Evolutionary conservation across 2,113 vertebrate genomes (phyloP), one percentile per base, ranked within the genome.

Genomic region (Gobio gobio): DNA sequence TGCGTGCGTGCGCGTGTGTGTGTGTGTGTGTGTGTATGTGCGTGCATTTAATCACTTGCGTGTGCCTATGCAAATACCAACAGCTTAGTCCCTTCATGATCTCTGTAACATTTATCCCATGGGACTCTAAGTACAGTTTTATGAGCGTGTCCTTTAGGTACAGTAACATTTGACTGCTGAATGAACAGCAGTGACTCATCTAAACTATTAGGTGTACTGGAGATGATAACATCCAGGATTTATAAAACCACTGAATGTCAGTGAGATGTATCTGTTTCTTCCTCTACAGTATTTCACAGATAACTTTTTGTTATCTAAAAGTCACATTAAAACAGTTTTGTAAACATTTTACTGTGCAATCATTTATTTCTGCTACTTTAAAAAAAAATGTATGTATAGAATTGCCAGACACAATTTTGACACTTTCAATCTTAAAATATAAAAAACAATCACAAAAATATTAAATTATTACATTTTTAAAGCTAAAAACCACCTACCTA

Each of bases 231-330:
- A 29, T 33, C 72, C 10, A 43, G 22, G 10, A 16, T 75, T 59
- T 76, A 61, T 74, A 73, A 83, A 75, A 24, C 49, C 24, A 47
- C 22, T 70, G 51, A 58, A 75, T 26, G 18, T 75, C 68, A 75
- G 12, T 20, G n/a, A 58, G 54, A 43, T 5, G 22, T 24, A 40
- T 45, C 47, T 63, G n/a, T 29, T 68, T 64, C 24, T 12, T 63
- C 10, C 33, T 22, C n/a, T 20, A 47, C 36, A 75, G 36, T 16
- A 16, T 64, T 14, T 66, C 26, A 64, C 63, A n/a, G n/a, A n/a
- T n/a, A n/a, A 66, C 13, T 29, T 58, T 66, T 18, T 16, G 24
- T 26, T 29, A 33, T 66, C 26, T 66, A 33, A 18, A 20, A 16
- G 16, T 10, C 33, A 33, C 64, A 36, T 68, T 22, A 68, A 68